phyloP scores from a whole-genome alignment of 2,113 vertebrate species.

The Merops nubicus region DNA sequence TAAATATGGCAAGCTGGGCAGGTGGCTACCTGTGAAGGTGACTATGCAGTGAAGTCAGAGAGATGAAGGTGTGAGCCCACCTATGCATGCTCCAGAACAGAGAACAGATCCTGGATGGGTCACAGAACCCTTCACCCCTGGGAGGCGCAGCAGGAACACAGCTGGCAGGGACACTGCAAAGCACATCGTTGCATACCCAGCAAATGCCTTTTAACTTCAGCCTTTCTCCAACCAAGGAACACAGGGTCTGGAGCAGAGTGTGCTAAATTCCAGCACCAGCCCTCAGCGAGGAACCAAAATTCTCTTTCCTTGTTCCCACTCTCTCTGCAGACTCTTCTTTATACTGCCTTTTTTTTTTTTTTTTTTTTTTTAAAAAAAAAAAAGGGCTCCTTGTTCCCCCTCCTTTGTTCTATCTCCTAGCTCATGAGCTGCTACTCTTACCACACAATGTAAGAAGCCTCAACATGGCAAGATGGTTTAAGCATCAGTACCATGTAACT shows the following conservation, averaged over 20 bases:
- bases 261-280: not conserved
- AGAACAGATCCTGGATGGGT: not conserved
- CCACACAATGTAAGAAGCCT: not conserved
- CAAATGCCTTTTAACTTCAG: not conserved
- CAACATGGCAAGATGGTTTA: not conserved
- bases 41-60: not conserved
- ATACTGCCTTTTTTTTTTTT: not conserved
- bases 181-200: not conserved
- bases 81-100: not conserved
- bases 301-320: not conserved
- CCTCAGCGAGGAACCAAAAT: not conserved
- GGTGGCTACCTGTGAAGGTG: not conserved
- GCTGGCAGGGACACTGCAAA: not conserved
- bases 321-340: not conserved
- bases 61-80: no score
- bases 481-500: not conserved
- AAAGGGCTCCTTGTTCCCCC: not conserved
- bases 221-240: not conserved
- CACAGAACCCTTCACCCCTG: not conserved
- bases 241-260: not conserved
- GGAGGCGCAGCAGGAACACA: not conserved
- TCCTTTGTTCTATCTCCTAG: not conserved
- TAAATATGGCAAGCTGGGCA: not conserved
- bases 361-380: no score
- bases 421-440: not conserved